Evolutionary conservation across 2,888 invertebrate species (phyloP).

Genomic region (Lagria hirta): DNA sequence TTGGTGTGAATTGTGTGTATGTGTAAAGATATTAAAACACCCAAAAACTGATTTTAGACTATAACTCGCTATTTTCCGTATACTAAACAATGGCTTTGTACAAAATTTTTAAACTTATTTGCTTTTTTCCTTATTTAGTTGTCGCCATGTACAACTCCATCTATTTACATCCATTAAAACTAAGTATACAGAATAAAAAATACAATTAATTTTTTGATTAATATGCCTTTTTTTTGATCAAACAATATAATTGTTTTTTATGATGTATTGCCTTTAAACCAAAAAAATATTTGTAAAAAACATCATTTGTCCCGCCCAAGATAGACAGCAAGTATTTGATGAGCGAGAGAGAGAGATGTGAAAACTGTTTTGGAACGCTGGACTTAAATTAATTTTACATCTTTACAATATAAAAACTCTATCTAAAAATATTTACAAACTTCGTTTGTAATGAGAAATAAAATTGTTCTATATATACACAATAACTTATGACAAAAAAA

Average conservation of each 20-base stretch:
- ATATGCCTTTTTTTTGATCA: slow-evolving; percentile 8
- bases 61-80: slow-evolving; percentile 38
- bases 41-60: slow-evolving; percentile 33
- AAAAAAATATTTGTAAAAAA: slow-evolving; percentile 4
- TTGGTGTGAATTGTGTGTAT: too few species aligned
- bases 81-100: slow-evolving; percentile 45
- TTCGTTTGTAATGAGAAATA: slow-evolving; percentile 33
- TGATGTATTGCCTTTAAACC: slow-evolving; percentile 15
- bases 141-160: slow-evolving; percentile 37
- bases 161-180: slow-evolving; percentile 33
- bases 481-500: slow-evolving; percentile 24
- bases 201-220: slow-evolving; percentile 10
- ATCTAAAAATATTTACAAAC: slow-evolving; percentile 43
- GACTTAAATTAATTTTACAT: slow-evolving; percentile 38
- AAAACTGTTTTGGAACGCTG: too few species aligned
- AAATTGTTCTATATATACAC: slow-evolving; percentile 35
- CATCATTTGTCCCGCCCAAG: too few species aligned
- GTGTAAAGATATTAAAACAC: slow-evolving; percentile 43
- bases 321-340: too few species aligned
- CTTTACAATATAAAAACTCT: slow-evolving; percentile 37
- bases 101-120: slow-evolving; percentile 38
- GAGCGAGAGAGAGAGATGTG: too few species aligned
- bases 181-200: slow-evolving; percentile 19
- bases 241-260: slow-evolving; percentile 14
- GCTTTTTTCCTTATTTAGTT: slow-evolving; percentile 35